Conservation (phyloP, 1,140 invertebrate species). For the Melitaea cinxia region DNA sequence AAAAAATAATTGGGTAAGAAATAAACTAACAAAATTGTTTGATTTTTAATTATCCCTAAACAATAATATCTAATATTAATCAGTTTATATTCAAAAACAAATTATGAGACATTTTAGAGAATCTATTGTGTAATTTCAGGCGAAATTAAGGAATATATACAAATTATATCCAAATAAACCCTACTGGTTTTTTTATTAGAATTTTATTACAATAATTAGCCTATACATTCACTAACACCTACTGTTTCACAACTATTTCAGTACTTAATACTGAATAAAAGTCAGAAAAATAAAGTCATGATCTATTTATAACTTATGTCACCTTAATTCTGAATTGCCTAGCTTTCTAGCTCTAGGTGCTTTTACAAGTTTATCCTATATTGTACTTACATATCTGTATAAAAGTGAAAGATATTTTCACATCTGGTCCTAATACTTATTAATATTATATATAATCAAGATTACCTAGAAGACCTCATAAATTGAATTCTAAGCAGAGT, state of each 20-base stretch:
- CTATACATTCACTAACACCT: slow-evolving; percentile 61
- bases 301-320: slow-evolving; percentile 59
- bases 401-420: too few species aligned
- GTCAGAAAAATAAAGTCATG: slow-evolving; percentile 61
- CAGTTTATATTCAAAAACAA: slow-evolving; percentile 14
- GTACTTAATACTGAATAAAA: slow-evolving; percentile 77
- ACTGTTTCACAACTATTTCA: slow-evolving; percentile 70
- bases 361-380: slow-evolving; percentile 72
- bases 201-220: slow-evolving; percentile 66
- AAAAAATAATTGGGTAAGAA: slow-evolving; percentile 27
- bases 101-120: slow-evolving; percentile 17
- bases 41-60: slow-evolving; percentile 28
- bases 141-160: slow-evolving; percentile 33
- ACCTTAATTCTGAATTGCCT: slow-evolving; percentile 52
- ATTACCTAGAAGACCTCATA: too few species aligned
- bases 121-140: slow-evolving; percentile 5
- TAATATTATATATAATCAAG: too few species aligned
- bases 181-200: slow-evolving; percentile 51
- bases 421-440: too few species aligned
- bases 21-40: slow-evolving; percentile 27
- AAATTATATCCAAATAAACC: slow-evolving; percentile 67
- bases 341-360: slow-evolving; percentile 60
- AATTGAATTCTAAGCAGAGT: too few species aligned
- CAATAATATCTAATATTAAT: slow-evolving; percentile 15
- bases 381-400: slow-evolving; percentile 77